phyloP scores from a whole-genome alignment of 2,113 vertebrate species.

The Uropsilus gracilis region DNA sequence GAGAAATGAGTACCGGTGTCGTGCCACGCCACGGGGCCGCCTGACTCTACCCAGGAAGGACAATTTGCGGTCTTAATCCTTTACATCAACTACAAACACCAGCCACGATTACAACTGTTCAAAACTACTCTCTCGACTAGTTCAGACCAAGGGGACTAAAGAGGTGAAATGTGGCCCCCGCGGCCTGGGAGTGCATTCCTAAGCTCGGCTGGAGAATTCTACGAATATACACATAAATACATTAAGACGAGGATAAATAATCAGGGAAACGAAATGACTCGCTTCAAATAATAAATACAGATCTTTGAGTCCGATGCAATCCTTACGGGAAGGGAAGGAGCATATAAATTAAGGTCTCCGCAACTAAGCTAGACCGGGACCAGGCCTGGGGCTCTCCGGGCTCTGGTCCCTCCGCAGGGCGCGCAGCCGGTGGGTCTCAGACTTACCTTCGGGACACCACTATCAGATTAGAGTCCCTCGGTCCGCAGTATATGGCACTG shows the following conservation, averaged over 20 bases:
- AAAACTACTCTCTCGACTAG: constrained; percentile 91
- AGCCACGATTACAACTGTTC: constrained; percentile 93
- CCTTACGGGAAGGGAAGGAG: constrained; percentile 87
- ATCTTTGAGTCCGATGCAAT: constrained; percentile 91
- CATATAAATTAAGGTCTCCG: constrained; percentile 93
- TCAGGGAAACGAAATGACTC: constrained; percentile 93
- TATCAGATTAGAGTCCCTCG: constrained; percentile 89
- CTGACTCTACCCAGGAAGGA: constrained; percentile 91
- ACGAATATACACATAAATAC: constrained; percentile 97
- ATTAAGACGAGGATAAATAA: constrained; percentile 99
- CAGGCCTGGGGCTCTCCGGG: constrained; percentile 80
- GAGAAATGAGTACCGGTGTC: constrained; percentile 82
- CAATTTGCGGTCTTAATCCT: constrained; percentile 90
- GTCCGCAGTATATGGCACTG: constrained; percentile 91
- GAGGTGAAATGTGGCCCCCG: constrained; percentile 91
- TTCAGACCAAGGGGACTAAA: constrained; percentile 91
- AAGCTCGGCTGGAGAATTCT: constrained; percentile 90
- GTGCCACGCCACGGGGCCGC: constrained; percentile 84
- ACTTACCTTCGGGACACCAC: constrained; percentile 97
- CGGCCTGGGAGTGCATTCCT: constrained; percentile 88
- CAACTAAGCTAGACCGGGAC: constrained; percentile 85
- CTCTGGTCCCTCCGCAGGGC: constrained; percentile 89
- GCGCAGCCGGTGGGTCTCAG: constrained; percentile 89
- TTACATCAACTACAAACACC: constrained; percentile 93
- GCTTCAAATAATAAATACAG: constrained; percentile 99